Conservation (phyloP, 1,140 invertebrate species). For the Brachionus paranguensis region DNA sequence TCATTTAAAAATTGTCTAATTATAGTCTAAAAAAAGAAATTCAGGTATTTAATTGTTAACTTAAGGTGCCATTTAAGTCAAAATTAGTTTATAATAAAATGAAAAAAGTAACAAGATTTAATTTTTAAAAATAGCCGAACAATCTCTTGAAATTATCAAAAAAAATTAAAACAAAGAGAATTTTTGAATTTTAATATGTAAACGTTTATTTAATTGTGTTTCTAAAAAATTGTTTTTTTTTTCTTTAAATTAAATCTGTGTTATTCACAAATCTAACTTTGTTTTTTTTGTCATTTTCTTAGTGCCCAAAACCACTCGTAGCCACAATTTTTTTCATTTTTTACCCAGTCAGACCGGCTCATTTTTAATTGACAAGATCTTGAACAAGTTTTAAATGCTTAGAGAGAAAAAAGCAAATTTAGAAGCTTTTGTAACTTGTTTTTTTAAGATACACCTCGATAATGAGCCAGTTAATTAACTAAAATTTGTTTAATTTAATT, state of each 20-base stretch:
- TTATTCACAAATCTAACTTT: constrained; percentile 34
- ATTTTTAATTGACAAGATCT: constrained; percentile 29
- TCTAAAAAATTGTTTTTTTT: neutral
- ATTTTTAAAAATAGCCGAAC: neutral
- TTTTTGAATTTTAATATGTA: neutral
- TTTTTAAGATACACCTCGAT: neutral
- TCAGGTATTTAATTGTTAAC: neutral
- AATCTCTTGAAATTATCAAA: neutral
- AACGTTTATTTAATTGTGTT: constrained; percentile 23
- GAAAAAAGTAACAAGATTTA: neutral
- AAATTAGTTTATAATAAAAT: neutral
- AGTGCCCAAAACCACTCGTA: neutral
- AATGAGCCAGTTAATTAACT: neutral
- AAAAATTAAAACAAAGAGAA: neutral
- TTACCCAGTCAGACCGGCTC: neutral
- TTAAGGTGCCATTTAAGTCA: neutral
- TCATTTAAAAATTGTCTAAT: neutral
- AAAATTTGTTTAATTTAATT: neutral
- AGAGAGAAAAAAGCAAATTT: neutral
- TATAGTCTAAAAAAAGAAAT: neutral
- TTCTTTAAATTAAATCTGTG: neutral
- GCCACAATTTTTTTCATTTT: neutral
- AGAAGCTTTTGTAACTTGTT: neutral
- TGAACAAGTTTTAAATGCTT: neutral
- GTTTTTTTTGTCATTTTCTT: constrained; percentile 4